phyloP scores from a whole-genome alignment of 2,797 vertebrate genomes.

The Enteromius paludinosus region DNA sequence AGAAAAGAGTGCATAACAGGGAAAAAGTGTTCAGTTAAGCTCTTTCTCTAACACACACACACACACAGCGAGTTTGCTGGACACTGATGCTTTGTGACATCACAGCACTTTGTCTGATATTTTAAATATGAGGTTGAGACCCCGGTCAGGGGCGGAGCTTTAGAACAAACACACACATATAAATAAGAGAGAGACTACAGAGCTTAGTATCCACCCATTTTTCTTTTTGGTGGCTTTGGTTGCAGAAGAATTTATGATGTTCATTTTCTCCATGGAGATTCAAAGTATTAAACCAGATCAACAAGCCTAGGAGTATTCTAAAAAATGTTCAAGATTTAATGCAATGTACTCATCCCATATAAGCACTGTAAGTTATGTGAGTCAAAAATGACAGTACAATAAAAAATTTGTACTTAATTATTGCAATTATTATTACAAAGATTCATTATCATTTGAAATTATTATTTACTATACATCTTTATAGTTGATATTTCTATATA shows the following conservation, averaged over 20 bases:
- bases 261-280: not conserved
- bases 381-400: not conserved
- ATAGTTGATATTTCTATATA: not conserved
- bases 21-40: conserved; percentile 77
- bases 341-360: not conserved
- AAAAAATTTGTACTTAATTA: not conserved
- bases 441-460: not conserved
- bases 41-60: conserved; percentile 68
- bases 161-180: conserved; percentile 13
- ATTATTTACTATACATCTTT: not conserved
- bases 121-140: conserved; percentile 79
- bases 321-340: not conserved
- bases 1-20: conserved; percentile 67
- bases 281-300: not conserved
- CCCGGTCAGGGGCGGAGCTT: conserved; percentile 29
- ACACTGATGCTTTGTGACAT: conserved; percentile 81
- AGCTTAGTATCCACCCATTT: not conserved
- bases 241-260: not conserved
- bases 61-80: not conserved
- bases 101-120: conserved; percentile 84
- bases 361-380: not conserved
- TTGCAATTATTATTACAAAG: not conserved
- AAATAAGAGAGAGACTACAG: not conserved
- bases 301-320: not conserved
- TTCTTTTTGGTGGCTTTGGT: not conserved